Conservation (phyloP, 2,797 vertebrate genomes). For the Girardinus metallicus region DNA sequence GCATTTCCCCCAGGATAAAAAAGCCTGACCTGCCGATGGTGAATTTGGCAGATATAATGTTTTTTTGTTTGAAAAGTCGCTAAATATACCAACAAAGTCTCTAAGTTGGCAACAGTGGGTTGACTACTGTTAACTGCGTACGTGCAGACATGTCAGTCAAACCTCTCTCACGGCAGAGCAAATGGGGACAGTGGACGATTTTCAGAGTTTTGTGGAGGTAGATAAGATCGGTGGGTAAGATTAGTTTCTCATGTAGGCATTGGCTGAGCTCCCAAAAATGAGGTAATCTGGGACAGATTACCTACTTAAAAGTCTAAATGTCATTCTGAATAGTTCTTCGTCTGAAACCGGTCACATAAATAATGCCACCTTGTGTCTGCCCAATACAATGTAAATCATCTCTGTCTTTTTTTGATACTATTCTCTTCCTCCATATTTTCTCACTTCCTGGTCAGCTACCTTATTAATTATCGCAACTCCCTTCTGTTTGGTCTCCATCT, state of each 20-base stretch:
- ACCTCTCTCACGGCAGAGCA: not conserved
- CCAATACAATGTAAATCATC: not conserved
- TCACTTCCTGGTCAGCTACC: not conserved
- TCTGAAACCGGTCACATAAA: not conserved
- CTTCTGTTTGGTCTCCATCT: not conserved
- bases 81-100: not conserved
- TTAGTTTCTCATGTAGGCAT: not conserved
- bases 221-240: not conserved
- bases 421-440: not conserved
- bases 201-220: not conserved
- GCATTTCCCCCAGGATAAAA: not conserved
- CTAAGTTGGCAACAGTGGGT: not conserved
- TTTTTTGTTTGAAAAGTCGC: not conserved
- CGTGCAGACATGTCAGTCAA: not conserved
- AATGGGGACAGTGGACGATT: not conserved
- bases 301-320: not conserved
- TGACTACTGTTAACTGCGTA: not conserved
- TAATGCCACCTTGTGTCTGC: not conserved
- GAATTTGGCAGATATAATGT: not conserved
- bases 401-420: not conserved
- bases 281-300: not conserved
- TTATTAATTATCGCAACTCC: not conserved
- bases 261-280: not conserved
- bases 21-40: not conserved
- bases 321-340: not conserved